A percentile compares a stretch with the other conserved stretches of the same genome.
Conservation (phyloP, 2,113 vertebrate genomes). For the Perca fluviatilis region DNA sequence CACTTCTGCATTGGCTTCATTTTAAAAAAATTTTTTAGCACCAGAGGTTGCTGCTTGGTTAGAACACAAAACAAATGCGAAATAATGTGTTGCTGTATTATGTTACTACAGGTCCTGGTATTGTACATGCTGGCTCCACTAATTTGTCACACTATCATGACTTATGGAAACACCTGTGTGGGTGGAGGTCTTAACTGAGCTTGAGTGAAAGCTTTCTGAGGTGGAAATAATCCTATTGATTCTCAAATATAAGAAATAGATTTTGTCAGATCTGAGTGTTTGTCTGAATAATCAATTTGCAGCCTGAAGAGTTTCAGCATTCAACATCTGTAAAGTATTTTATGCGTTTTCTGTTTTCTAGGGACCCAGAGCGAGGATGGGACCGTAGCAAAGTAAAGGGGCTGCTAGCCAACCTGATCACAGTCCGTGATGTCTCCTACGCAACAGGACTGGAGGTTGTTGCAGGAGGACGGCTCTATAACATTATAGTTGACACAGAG, state of each 20-base stretch:
- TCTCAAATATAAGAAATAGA: background rate
- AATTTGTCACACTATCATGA: too few species aligned
- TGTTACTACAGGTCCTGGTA: background rate
- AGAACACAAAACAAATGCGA: too few species aligned
- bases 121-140: too few species aligned
- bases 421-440: slow-evolving; percentile 87
- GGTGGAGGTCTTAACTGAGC: background rate
- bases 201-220: background rate
- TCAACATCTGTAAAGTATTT: background rate
- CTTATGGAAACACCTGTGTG: background rate
- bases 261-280: background rate
- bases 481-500: slow-evolving; percentile 96
- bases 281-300: too few species aligned
- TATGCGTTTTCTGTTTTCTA: slow-evolving; percentile 62
- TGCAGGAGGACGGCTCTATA: slow-evolving; percentile 93
- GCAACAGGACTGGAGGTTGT: slow-evolving; percentile 92
- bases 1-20: too few species aligned
- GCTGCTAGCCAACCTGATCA: slow-evolving; percentile 89
- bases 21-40: too few species aligned
- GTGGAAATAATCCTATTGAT: background rate
- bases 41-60: too few species aligned
- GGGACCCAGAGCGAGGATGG: slow-evolving; percentile 93
- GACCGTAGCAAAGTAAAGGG: slow-evolving; percentile 90
- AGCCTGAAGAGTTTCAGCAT: background rate
- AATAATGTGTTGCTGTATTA: background rate